Evolutionary conservation across 1,140 invertebrate genomes (phyloP).

Genomic region (Ericerus pela): DNA sequence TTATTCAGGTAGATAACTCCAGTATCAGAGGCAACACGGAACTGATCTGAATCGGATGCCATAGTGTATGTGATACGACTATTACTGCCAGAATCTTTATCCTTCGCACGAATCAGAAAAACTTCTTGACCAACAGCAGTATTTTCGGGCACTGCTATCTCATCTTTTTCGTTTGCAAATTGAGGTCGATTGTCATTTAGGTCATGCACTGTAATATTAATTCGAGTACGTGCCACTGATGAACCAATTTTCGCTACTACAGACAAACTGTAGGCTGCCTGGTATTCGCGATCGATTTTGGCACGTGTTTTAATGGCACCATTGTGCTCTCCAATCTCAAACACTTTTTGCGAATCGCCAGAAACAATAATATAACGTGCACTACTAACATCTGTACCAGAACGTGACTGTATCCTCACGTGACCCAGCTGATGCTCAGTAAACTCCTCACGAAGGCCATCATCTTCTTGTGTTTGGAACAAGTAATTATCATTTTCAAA

Average conservation of each 20-base stretch:
- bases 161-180: slow-evolving; percentile 59
- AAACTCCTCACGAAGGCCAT: slow-evolving; percentile 34
- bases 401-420: slow-evolving; percentile 42
- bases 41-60: slow-evolving; percentile 60
- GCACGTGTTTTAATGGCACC: slow-evolving; percentile 64
- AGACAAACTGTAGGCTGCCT: slow-evolving; percentile 56
- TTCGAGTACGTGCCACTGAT: slow-evolving; percentile 51
- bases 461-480: slow-evolving; percentile 64
- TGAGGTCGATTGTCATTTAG: slow-evolving; percentile 81
- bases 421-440: slow-evolving; percentile 54
- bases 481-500: slow-evolving; percentile 62
- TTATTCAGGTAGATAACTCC: slow-evolving; percentile 77
- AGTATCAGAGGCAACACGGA: slow-evolving; percentile 64
- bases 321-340: slow-evolving; percentile 59
- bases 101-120: slow-evolving; percentile 65
- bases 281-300: slow-evolving; percentile 69
- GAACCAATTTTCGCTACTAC: slow-evolving; percentile 53
- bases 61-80: slow-evolving; percentile 65
- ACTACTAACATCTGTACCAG: slow-evolving; percentile 29
- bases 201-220: slow-evolving; percentile 73
- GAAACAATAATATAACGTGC: slow-evolving; percentile 65
- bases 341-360: slow-evolving; percentile 63
- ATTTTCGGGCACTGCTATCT: slow-evolving; percentile 65
- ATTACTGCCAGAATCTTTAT: slow-evolving; percentile 71
- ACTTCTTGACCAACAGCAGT: slow-evolving; percentile 84